Percentiles rank a stretch among this genome's conserved stretches.
Conservation (phyloP, 1,140 invertebrate genomes). For the Thalassaphorura encarpata region DNA sequence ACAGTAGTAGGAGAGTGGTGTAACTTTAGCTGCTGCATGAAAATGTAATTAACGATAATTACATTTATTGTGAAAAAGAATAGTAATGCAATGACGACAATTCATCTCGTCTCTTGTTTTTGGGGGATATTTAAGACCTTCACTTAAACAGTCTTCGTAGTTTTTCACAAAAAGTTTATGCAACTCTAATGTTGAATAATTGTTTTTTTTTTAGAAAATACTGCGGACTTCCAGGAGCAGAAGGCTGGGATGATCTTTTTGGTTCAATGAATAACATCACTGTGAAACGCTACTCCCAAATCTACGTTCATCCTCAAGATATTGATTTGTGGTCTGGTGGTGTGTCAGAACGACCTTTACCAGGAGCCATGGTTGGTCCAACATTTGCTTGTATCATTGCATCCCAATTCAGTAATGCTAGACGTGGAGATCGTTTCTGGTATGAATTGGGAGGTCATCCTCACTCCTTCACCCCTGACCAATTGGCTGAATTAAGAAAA, state of each 20-base stretch:
- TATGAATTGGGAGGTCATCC: constrained; percentile 87
- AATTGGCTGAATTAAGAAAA: constrained; percentile 83
- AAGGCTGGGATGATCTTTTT: constrained; percentile 73
- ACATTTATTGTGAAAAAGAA: no score
- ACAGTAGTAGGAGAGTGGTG: no score
- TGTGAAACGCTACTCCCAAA: constrained; percentile 59
- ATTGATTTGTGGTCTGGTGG: constrained; percentile 89
- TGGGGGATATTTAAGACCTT: no score
- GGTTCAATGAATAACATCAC: constrained; percentile 84
- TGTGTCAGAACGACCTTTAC: constrained; percentile 70
- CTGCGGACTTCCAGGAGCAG: constrained; percentile 69
- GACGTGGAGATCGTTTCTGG: constrained; percentile 91
- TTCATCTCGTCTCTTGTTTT: no score
- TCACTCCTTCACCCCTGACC: constrained; percentile 79
- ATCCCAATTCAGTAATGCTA: constrained; percentile 84
- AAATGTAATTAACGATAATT: no score
- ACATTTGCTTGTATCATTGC: constrained; percentile 94
- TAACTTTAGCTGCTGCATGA: no score
- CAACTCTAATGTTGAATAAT: background rate
- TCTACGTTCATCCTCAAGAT: constrained; percentile 70
- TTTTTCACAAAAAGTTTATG: no score
- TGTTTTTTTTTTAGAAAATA: constrained; percentile 54
- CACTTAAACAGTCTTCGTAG: no score
- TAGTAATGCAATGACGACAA: no score
- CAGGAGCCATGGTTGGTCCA: constrained; percentile 81